Conservation (phyloP, 2,113 vertebrate species). For the Furnarius figulus region DNA sequence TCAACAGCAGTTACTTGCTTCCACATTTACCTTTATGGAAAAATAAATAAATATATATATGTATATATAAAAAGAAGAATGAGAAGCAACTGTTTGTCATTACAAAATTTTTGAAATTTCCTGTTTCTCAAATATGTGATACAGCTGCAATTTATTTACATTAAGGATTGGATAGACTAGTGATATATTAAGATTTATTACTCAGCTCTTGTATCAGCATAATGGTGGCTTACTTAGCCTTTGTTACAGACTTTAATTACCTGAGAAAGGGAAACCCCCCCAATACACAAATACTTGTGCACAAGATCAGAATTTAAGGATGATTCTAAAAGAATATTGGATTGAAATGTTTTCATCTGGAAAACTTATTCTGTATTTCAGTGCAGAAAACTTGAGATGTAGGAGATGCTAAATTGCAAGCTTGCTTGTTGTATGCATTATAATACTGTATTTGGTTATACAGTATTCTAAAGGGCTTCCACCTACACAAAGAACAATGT, state of each 20-base stretch:
- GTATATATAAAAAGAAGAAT: background rate
- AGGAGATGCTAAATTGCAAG: background rate
- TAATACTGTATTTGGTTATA: background rate
- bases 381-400: background rate
- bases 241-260: background rate
- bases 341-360: background rate
- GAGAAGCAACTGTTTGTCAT: background rate
- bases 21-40: background rate
- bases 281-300: background rate
- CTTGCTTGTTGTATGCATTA: background rate
- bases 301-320: background rate
- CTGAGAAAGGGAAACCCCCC: background rate
- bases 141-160: background rate
- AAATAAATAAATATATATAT: background rate
- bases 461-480: background rate
- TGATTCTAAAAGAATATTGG: background rate
- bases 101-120: background rate
- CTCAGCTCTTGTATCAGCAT: background rate
- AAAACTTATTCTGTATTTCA: background rate
- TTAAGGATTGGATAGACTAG: background rate
- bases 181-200: background rate
- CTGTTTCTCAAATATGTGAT: background rate
- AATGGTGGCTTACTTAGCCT: background rate
- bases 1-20: background rate
- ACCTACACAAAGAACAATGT: rapidly evolving